Conservation (phyloP, 1,140 invertebrate genomes). For the Mactra quadrangularis region DNA sequence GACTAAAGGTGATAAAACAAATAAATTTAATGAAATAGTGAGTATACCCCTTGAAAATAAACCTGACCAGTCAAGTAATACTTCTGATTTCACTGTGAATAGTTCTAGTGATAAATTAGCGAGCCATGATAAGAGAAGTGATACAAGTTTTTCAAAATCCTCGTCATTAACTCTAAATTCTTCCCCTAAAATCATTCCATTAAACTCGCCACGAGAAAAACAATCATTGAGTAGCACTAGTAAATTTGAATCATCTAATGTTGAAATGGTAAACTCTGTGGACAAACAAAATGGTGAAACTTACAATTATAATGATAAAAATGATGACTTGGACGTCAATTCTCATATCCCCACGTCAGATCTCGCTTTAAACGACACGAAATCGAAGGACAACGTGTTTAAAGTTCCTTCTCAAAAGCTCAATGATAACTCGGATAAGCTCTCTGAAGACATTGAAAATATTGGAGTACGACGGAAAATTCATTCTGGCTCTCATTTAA, state of each 20-base stretch:
- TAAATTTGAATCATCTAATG: constrained; percentile 7
- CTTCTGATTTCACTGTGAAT: constrained; percentile 16
- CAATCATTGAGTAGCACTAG: background rate
- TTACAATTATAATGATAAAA: background rate
- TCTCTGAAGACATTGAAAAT: constrained; percentile 46
- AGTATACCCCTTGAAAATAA: constrained; percentile 57
- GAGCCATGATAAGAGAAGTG: constrained; percentile 5
- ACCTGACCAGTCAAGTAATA: constrained; percentile 22
- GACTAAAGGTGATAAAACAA: background rate
- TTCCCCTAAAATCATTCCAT: constrained; percentile 59
- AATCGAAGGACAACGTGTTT: constrained; percentile 61
- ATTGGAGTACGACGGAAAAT: constrained; percentile 28
- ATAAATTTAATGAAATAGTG: constrained; percentile 20
- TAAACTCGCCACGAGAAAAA: constrained; percentile 51
- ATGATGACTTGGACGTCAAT: constrained; percentile 16
- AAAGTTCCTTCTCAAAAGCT: constrained; percentile 69
- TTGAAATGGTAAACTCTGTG: constrained; percentile 7
- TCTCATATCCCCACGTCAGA: background rate
- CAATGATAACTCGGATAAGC: background rate
- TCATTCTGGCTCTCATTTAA: constrained; percentile 14
- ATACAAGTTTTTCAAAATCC: background rate
- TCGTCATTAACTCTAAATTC: background rate
- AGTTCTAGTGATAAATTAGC: background rate
- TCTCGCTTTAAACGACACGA: constrained; percentile 15
- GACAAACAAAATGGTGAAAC: constrained; percentile 54